Percentiles rank a stretch among this genome's conserved stretches.
Conservation (phyloP, 2,113 vertebrate genomes). For the Corythornis cristatus region DNA sequence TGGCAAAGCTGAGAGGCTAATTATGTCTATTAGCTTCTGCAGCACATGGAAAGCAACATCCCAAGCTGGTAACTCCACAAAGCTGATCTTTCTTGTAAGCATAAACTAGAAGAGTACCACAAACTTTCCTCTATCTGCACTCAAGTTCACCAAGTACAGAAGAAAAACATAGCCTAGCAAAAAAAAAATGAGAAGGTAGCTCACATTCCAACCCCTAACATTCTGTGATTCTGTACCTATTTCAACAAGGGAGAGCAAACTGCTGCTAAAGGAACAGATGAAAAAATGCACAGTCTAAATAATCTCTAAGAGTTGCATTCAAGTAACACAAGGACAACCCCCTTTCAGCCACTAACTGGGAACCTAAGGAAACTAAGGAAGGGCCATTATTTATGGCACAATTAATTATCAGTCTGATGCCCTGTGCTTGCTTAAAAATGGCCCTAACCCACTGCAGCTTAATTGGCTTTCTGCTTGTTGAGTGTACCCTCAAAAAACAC, state of each 20-base stretch:
- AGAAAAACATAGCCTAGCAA: neutral
- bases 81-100: neutral
- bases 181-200: neutral
- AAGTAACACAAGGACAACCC: neutral
- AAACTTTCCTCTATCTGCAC: neutral
- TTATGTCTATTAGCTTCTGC: neutral
- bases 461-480: neutral
- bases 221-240: neutral
- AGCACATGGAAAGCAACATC: neutral
- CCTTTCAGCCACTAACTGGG: neutral
- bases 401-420: neutral
- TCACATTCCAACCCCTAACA: neutral
- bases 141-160: neutral
- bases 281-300: neutral
- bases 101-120: neutral
- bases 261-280: neutral
- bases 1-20: neutral
- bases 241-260: neutral
- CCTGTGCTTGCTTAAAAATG: neutral
- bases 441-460: neutral
- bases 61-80: accelerated
- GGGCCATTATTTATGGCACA: neutral
- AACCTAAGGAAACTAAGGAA: no score
- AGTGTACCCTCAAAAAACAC: neutral
- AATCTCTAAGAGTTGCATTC: neutral